Conservation (phyloP, 1,140 invertebrate genomes). For the Neodiprion fabricii region DNA sequence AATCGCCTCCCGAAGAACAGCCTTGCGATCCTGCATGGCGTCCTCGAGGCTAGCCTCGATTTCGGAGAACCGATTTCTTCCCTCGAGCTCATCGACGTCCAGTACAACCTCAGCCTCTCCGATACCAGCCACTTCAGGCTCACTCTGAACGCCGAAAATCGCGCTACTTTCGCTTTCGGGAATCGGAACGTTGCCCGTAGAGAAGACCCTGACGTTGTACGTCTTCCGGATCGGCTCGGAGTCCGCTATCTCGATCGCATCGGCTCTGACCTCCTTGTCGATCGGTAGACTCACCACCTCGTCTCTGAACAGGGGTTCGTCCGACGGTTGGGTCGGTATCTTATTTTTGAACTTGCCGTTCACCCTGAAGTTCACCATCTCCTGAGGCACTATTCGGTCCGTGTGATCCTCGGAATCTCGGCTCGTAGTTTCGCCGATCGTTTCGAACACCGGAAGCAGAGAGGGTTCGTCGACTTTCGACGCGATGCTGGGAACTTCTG, state of each 20-base stretch:
- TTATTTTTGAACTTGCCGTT: constrained; percentile 55
- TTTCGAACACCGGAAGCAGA: neutral
- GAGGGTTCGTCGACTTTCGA: neutral
- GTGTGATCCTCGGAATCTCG: constrained; percentile 44
- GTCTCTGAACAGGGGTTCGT: constrained; percentile 17
- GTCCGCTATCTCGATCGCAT: constrained; percentile 46
- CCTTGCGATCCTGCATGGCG: constrained; percentile 28
- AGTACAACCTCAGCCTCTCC: constrained; percentile 53
- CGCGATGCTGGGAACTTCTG: neutral
- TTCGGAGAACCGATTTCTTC: constrained; percentile 45
- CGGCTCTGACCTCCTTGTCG: constrained; percentile 20
- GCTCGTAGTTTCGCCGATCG: neutral
- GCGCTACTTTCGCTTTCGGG: neutral
- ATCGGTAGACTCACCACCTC: constrained; percentile 12
- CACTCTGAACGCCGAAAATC: neutral
- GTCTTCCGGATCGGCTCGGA: constrained; percentile 42
- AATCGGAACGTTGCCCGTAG: constrained; percentile 16
- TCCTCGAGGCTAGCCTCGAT: constrained; percentile 27
- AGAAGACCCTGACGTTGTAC: constrained; percentile 45
- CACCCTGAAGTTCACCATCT: constrained; percentile 45
- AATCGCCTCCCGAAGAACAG: constrained; percentile 22
- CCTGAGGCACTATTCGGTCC: constrained; percentile 48
- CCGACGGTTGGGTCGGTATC: constrained; percentile 29
- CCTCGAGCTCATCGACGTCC: constrained; percentile 49
- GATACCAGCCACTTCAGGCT: constrained; percentile 36